These are phyloP conservation scores for Tenthredo distinguenda DNA, from an alignment of 2,888 invertebrate species.

Conservation along the genomic window DNA sequence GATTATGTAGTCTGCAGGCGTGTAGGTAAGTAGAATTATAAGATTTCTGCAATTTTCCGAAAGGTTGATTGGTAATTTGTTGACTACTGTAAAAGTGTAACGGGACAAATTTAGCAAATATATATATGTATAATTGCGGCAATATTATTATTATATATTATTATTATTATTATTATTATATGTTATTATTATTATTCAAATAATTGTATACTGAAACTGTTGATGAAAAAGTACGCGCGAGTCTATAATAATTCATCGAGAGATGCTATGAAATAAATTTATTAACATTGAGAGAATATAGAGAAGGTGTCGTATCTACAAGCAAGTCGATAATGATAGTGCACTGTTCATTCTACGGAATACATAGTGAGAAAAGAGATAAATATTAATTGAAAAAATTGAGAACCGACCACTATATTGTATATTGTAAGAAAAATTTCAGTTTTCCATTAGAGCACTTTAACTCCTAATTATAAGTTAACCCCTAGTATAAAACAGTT, in stretches of 20 bases:
- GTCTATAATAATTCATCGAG: neutral
- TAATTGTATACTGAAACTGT: slow-evolving; percentile 25
- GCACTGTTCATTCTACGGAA: neutral
- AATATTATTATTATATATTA: slow-evolving; percentile 71
- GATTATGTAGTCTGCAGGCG: too few relatives aligned
- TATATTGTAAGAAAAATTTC: slow-evolving; percentile 64
- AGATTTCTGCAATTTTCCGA: slow-evolving; percentile 56
- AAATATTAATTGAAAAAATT: slow-evolving; percentile 35
- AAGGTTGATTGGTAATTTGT: slow-evolving; percentile 60
- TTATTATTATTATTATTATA: slow-evolving; percentile 60
- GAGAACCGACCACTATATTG: slow-evolving; percentile 66
- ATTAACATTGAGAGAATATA: neutral
- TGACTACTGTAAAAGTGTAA: slow-evolving; percentile 64
- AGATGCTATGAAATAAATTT: neutral
- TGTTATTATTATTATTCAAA: neutral
- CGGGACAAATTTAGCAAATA: slow-evolving; percentile 56
- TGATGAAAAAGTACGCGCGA: slow-evolving; percentile 1
- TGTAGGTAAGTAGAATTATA: neutral
- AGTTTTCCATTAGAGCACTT: slow-evolving; percentile 67
- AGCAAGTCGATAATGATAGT: neutral
- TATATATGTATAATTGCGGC: slow-evolving; percentile 67
- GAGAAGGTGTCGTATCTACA: neutral
- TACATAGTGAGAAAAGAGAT: neutral
- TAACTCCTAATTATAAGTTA: slow-evolving; percentile 55
- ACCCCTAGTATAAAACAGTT: slow-evolving; percentile 10